Base-by-base conservation (phyloP, 2,888 invertebrate genomes). In the Plemyria rubiginata region DNA sequence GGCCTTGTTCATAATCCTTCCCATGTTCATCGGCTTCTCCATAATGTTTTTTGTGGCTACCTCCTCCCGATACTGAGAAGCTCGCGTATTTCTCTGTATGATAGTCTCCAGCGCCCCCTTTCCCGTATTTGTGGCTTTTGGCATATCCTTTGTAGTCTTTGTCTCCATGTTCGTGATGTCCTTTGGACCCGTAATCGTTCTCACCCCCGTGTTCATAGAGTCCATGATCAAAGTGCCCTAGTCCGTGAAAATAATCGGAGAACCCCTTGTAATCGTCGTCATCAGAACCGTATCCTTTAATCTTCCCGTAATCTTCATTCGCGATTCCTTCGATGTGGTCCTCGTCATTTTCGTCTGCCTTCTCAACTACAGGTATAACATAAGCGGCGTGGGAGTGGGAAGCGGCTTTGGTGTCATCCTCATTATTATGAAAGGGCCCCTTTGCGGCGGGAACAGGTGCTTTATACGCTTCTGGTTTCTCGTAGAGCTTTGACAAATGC, bases 41-140 rank as follows among this genome's bases (percentile, higher is more conserved):
- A 62, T 89, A 86, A 70, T 93, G 88, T n/a, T 90, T 93, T 51
- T 93, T 90, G 74, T 94, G 91, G 49, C 91, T 87, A 29, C 93
- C 94, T 28, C 90, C 90, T 54, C 89, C 88, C 70, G 94, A 90
- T 65, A 86, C 81, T 73, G 94, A 92, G 72, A 88, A 92, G 41
- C 93, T 94, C 76, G 92, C 90, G 60, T 94, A 87, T 63, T 93
- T 90, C 70, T 92, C 92, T 22, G 90, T 91, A 62, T 93, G 89
- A 72, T 94, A 94, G 70, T 93, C 86, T 8, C 94, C 94, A 62
- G 88, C 88, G 50, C 89, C 90, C 4, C 93, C 94, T 77, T 94
- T 93, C 22, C 93, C 93, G 71, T 90, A 94, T 28, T 87, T 82
- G 59, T 94, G 85, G 54, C 88, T 81, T 49, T 82, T 88, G 43